Evolutionary conservation across 1,140 invertebrate genomes (phyloP), one percentile per base, ranked within the genome.

Genomic region (Apis florea): DNA sequence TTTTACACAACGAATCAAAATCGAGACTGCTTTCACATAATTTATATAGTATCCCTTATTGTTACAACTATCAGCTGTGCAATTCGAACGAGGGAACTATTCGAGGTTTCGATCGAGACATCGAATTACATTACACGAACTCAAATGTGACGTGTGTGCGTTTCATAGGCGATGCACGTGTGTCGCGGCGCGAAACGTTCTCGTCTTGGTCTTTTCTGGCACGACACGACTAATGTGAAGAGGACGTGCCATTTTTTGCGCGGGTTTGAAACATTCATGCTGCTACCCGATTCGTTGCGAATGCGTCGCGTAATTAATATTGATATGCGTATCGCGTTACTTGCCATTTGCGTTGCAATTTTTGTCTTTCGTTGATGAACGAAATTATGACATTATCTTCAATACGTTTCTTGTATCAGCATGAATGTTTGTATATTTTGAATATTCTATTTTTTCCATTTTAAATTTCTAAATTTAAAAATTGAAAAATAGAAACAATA

Each of bases 201-300:
- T 56, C 26, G 24, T 66, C 63, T 49, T 49, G 13, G 5, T 54
- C 56, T 81, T 85, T 79, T 71, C 80, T 66, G 76, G 79, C 59
- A 71, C 56, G 85, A 59, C 68, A 64, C 31, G 67, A 51, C 15
- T 64, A 21, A 51, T 26, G 24, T 58, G 56, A 58, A 19, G 24
- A 59, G 56, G 17, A 21, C 71, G 76, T 64, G 67, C 53, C 56
- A 51, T 26, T 85, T 73, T 72, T 78, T 61, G 61, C 78, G 54
- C 54, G 61, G 15, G 15, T 54, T 71, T 47, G 49, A 56, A 26
- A 24, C 51, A 78, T 63, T 51, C 40, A 12, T 24, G 56, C n/a
- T 58, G 31, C 31, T 31, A n/a, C 13, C 47, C 21, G 56, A 74
- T 74, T 51, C 59, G 10, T 49, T 15, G 49, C 21, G 51, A 59